Evolutionary conservation across 1,140 invertebrate species (phyloP).

Genomic region (Sarcophaga bullata): DNA sequence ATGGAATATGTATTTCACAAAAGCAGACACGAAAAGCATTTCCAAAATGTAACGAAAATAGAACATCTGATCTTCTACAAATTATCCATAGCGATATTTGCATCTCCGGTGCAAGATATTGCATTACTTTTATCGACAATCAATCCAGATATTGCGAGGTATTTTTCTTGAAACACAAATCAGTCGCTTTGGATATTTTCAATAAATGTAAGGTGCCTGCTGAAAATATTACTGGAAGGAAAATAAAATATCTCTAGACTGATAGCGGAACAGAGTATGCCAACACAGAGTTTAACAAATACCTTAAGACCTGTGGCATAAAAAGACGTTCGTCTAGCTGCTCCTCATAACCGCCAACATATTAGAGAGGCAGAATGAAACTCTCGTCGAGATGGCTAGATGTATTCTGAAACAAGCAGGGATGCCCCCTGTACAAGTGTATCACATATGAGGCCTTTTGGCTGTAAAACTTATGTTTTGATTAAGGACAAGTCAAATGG

Average conservation of each 20-base stretch:
- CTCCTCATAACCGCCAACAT: constrained; percentile 30
- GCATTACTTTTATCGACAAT: constrained; percentile 23
- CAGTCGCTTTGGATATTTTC: constrained; percentile 8
- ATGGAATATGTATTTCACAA: neutral
- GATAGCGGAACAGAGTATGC: constrained; percentile 6
- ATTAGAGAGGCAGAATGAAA: neutral
- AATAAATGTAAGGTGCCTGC: constrained; percentile 22
- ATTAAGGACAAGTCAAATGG: constrained; percentile 26
- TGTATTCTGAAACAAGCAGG: neutral
- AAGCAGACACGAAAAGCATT: neutral
- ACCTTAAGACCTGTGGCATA: neutral
- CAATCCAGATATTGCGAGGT: neutral
- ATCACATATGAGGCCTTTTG: neutral
- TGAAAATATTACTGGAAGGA: constrained; percentile 18
- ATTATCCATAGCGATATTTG: constrained; percentile 30
- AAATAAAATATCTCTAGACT: constrained; percentile 24
- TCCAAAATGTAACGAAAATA: neutral
- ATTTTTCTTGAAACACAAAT: neutral
- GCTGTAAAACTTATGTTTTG: neutral
- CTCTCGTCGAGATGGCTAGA: constrained; percentile 19
- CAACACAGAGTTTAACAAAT: neutral
- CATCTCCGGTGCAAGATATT: neutral
- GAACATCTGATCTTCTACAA: neutral
- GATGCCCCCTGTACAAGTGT: neutral
- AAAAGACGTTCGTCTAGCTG: constrained; percentile 35